Conservation (phyloP, 1,140 invertebrate species). For the Cotesia typhae region DNA sequence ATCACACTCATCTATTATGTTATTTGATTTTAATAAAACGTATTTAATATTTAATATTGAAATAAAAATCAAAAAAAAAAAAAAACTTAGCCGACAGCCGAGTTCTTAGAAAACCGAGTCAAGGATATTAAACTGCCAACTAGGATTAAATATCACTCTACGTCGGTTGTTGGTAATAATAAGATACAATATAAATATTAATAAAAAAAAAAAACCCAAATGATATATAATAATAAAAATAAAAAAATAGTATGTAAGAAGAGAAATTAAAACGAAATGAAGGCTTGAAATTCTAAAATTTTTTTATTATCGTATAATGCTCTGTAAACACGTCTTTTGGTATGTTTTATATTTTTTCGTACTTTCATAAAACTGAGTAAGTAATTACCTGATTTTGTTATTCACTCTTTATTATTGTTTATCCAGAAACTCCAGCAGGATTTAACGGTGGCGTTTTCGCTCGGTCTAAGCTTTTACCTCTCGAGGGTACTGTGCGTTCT, state of each 20-base stretch:
- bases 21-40: neutral
- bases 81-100: neutral
- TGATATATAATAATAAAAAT: neutral
- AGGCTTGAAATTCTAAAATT: too few relatives aligned
- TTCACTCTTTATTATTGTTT: conserved; percentile 33
- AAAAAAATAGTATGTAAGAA: too few relatives aligned
- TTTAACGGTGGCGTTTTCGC: neutral
- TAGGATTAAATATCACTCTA: neutral
- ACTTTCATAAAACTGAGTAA: neutral
- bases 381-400: conserved; percentile 14
- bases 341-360: neutral
- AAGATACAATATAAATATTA: neutral
- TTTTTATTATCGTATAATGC: too few relatives aligned
- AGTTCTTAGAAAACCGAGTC: neutral
- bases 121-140: neutral
- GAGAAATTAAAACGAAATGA: too few relatives aligned
- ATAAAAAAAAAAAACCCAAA: neutral
- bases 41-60: neutral
- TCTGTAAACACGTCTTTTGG: neutral
- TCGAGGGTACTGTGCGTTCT: conserved; percentile 38
- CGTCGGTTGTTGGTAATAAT: too few relatives aligned
- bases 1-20: neutral
- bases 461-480: conserved; percentile 17
- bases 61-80: conserved; percentile 7
- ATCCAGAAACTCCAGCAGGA: neutral